Evolutionary conservation across 2,113 vertebrate species (phyloP).

Genomic region (Vicugna pacos): DNA sequence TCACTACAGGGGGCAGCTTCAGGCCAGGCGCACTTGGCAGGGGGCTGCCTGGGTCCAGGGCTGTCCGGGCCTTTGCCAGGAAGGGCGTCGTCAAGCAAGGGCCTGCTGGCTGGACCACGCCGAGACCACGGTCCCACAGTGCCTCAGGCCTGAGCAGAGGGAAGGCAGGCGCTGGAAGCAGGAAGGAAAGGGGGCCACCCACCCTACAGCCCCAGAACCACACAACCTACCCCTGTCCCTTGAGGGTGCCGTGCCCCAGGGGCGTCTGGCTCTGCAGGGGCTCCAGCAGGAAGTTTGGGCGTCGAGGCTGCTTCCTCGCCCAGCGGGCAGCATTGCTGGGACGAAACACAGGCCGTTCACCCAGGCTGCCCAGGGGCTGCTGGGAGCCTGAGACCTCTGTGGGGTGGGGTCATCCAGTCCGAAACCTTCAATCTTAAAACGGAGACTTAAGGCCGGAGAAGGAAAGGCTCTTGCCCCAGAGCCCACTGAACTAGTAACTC

Average conservation of each 20-base stretch:
- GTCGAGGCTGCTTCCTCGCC: slow-evolving; percentile 84
- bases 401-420: neutral
- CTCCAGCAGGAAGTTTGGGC: slow-evolving; percentile 85
- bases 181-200: neutral
- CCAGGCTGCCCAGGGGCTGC: neutral
- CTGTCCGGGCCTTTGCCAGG: neutral
- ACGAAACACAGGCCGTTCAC: slow-evolving; percentile 5
- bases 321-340: slow-evolving; percentile 72
- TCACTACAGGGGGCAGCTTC: neutral
- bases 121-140: neutral
- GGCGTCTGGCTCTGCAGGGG: slow-evolving; percentile 66
- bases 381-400: neutral
- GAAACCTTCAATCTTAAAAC: neutral
- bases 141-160: slow-evolving; percentile 61
- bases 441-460: neutral
- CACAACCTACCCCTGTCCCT: slow-evolving; percentile 14
- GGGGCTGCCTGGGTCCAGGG: neutral
- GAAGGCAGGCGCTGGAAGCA: neutral
- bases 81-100: neutral
- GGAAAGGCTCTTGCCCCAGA: neutral
- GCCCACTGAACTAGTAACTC: neutral
- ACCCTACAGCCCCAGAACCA: neutral
- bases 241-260: neutral
- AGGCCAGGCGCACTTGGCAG: rapidly evolving
- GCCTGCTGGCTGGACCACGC: neutral